phyloP scores from a whole-genome alignment of 1,140 invertebrate genomes.

The Yoshiicerus persimilis region DNA sequence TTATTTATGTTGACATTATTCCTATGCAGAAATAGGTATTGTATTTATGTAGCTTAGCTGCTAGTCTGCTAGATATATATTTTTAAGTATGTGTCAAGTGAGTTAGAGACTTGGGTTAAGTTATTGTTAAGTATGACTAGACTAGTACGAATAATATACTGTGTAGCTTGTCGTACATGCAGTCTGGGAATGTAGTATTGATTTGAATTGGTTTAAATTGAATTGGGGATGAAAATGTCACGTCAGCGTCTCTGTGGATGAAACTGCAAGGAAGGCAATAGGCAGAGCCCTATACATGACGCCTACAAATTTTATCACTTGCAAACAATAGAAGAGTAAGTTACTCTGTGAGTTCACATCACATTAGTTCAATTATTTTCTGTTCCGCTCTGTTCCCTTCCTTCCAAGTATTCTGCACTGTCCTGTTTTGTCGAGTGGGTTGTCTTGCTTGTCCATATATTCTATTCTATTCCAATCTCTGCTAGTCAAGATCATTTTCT shows the following conservation, averaged over 20 bases:
- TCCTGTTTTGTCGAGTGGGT: not conserved
- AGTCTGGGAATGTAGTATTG: not conserved
- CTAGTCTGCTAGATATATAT: no score
- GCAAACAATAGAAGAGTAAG: not conserved
- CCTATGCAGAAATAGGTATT: no score
- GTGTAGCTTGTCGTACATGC: not conserved
- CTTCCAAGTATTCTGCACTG: not conserved
- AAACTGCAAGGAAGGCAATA: not conserved
- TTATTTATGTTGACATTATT: no score
- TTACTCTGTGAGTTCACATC: not conserved
- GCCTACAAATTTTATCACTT: conserved; percentile 10
- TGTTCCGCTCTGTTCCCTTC: not conserved
- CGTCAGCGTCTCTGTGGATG: not conserved
- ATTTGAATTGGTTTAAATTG: not conserved
- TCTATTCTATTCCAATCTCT: no score
- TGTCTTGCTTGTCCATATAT: not conserved
- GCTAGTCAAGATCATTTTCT: not conserved
- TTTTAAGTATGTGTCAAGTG: no score
- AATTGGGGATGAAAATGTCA: conserved; percentile 8
- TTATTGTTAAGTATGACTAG: no score
- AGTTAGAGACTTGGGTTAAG: no score
- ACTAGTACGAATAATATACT: no score
- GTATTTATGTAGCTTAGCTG: no score
- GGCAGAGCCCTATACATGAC: not conserved
- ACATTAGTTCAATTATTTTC: conserved; percentile 13